phyloP scores from a whole-genome alignment of 2,888 invertebrate species.

The Tetramorium bicarinatum region DNA sequence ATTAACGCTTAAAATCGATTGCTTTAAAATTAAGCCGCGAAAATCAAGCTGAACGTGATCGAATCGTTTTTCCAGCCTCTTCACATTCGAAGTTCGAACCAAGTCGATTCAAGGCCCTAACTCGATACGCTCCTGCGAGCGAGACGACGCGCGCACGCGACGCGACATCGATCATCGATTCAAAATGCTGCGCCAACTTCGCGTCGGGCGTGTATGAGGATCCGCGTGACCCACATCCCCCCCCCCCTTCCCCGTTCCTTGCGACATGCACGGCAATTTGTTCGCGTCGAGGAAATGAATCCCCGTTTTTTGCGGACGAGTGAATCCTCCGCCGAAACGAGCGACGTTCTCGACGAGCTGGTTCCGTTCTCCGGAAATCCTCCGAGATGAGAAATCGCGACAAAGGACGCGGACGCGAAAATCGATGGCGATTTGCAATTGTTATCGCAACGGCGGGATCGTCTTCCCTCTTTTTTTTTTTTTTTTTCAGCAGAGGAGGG shows the following conservation, averaged over 20 bases:
- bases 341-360: neutral
- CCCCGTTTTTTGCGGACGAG: neutral
- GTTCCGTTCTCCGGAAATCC: neutral
- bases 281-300: neutral
- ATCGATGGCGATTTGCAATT: slow-evolving; percentile 56
- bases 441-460: slow-evolving; percentile 6
- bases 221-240: slow-evolving; percentile 15
- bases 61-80: neutral
- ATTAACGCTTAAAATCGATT: too few relatives aligned
- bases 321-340: neutral
- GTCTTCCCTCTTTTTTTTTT: neutral
- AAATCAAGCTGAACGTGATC: neutral
- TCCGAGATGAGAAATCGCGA: neutral
- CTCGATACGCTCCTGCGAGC: neutral
- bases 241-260: neutral
- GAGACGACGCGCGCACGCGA: neutral
- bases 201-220: neutral
- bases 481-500: neutral
- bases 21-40: neutral
- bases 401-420: slow-evolving; percentile 12
- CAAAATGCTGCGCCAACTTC: slow-evolving; percentile 45
- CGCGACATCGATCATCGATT: slow-evolving; percentile 65
- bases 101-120: neutral
- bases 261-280: neutral
- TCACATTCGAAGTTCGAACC: neutral